Percentiles rank a stretch among this genome's conserved stretches.
Conservation (phyloP, 2,113 vertebrate genomes). For the Phylloscopus whistleri region DNA sequence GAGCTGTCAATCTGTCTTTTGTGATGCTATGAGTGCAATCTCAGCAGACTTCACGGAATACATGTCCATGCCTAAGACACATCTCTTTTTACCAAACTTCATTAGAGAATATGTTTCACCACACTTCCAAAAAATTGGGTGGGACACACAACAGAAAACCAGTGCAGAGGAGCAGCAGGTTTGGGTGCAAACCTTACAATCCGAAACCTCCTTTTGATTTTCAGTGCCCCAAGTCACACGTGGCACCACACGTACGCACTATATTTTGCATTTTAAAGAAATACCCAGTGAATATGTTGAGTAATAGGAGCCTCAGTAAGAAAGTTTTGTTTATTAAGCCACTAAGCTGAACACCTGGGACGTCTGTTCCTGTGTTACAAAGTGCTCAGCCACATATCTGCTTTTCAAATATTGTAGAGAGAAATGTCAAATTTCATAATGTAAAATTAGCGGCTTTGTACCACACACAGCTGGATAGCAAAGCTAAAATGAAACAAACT, state of each 20-base stretch:
- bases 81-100: background rate
- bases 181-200: background rate
- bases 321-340: background rate
- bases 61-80: background rate
- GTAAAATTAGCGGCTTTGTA: background rate
- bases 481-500: background rate
- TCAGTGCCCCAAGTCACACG: background rate
- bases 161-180: background rate
- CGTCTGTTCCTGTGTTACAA: background rate
- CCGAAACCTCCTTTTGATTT: conserved; percentile 9
- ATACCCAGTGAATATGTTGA: background rate
- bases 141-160: background rate
- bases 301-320: background rate
- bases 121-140: background rate
- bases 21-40: background rate
- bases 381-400: background rate
- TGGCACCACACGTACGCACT: background rate
- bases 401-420: background rate
- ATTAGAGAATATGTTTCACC: background rate
- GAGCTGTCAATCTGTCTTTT: background rate
- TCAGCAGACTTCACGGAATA: background rate
- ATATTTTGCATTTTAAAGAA: background rate
- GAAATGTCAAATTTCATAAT: background rate
- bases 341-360: background rate
- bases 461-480: background rate